Evolutionary conservation across 2,888 invertebrate species (phyloP).

Genomic region (Sympetrum striolatum): DNA sequence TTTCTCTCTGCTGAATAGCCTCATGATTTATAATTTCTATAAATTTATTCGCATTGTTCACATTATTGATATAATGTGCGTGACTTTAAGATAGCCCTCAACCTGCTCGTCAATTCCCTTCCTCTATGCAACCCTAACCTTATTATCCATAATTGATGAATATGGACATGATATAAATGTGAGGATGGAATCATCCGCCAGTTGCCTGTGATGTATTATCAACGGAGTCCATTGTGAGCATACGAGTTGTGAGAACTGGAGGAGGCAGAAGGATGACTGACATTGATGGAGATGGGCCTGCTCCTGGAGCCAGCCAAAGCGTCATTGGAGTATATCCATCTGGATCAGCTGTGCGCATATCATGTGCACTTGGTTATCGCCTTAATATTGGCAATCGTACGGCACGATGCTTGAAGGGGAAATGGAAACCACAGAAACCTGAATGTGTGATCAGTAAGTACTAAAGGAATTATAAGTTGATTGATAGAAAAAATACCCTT

Average conservation of each 20-base stretch:
- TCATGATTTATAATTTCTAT: slow-evolving; percentile 22
- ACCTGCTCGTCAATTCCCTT: slow-evolving; percentile 1
- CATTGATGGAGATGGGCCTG: slow-evolving; percentile 16
- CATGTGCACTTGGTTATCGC: slow-evolving; percentile 79
- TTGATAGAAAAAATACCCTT: background rate
- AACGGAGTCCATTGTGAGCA: slow-evolving; percentile 36
- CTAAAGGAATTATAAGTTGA: background rate
- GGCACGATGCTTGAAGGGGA: slow-evolving; percentile 80
- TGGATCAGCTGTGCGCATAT: slow-evolving; percentile 77
- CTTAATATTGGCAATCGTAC: slow-evolving; percentile 79
- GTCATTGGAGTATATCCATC: slow-evolving; percentile 53
- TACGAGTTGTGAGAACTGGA: slow-evolving; percentile 27
- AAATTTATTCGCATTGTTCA: slow-evolving; percentile 14
- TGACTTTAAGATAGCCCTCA: slow-evolving; percentile 36
- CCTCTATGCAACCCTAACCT: slow-evolving; percentile 5
- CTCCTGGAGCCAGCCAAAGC: slow-evolving; percentile 27
- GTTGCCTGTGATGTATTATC: slow-evolving; percentile 39
- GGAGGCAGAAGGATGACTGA: slow-evolving; percentile 19
- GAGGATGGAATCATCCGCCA: slow-evolving; percentile 37
- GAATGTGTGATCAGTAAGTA: slow-evolving; percentile 79
- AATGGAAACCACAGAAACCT: slow-evolving; percentile 85
- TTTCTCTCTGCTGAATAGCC: background rate
- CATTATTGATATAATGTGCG: slow-evolving; percentile 14
- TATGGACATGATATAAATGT: slow-evolving; percentile 24
- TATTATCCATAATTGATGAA: background rate